Evolutionary conservation across 1,140 invertebrate species (phyloP), one percentile per base, ranked within the genome.

Genomic region (Drosophila funebris): DNA sequence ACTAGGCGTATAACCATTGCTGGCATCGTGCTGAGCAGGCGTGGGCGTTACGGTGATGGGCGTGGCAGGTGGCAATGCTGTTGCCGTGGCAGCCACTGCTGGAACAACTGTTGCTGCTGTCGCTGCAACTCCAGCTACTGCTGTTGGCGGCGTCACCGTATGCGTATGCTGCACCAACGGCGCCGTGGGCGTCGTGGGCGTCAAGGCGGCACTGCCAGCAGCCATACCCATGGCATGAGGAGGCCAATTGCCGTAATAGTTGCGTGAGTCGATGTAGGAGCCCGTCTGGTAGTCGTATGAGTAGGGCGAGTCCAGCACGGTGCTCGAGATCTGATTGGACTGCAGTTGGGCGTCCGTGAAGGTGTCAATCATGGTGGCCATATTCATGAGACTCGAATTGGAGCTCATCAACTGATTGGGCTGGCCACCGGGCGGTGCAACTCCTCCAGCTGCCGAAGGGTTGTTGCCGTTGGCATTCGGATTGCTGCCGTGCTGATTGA

Each of bases 301-400:
- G 78, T 94, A 94, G 31, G 95, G 95, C 69, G 95, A 96, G 87
- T 96, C 95, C 63, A 96, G 90, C 3, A 96, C 96, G 0, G 96
- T 96, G 52, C 95, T 96, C 36, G 96, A 96, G 50, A 96, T 96
- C 92, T 96, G 95, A 84, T 96, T 96, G 79, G 95, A 96, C 91
- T 96, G 96, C 6, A 96, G 90, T 79, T 96, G 95, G 5, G 95
- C 94, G 78, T 96, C 95, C 68, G 95, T 96, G 76, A 94, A 94
- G 56, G 94, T 95, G 60, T 96, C 95, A 41, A 96, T 94, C 94
- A 95, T 95, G 11, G 95, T 93, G 18, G 94, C 94, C 95, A 95
- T 95, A 73, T 95, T 95, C 48, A 95, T 88, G 27, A 94, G 85
- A 13, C 93, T 93, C 11, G 93, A 93, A 78, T 94, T 94, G 11